Percentiles rank a stretch among this genome's conserved stretches.
phyloP scores from a whole-genome alignment of 2,113 vertebrate genomes.

The Falco punctatus region DNA sequence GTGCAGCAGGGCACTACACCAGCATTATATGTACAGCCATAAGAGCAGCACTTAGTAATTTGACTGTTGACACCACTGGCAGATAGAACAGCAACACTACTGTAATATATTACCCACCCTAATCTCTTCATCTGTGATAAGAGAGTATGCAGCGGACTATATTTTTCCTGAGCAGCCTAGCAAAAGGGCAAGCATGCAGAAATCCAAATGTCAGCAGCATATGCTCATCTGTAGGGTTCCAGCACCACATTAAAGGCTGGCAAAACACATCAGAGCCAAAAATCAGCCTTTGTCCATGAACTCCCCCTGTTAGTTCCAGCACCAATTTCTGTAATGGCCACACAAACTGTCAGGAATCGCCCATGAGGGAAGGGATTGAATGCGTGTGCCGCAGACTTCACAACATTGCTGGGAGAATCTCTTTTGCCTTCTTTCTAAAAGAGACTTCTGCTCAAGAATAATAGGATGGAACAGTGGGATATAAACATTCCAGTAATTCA shows the following conservation, averaged over 20 bases:
- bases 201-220: neutral
- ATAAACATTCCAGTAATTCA: neutral
- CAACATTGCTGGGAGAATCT: neutral
- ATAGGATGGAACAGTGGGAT: neutral
- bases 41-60: neutral
- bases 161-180: neutral
- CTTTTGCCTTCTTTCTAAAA: neutral
- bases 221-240: neutral
- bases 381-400: neutral
- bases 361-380: neutral
- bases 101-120: neutral
- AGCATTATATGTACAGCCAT: rapidly evolving
- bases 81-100: neutral
- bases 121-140: neutral
- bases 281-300: neutral
- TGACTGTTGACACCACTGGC: neutral
- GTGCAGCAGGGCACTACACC: neutral
- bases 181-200: neutral
- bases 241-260: neutral
- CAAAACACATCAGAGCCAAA: neutral
- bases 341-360: rapidly evolving
- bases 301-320: rapidly evolving
- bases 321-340: neutral
- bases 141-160: rapidly evolving
- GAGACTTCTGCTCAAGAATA: neutral